phyloP scores from a whole-genome alignment of 2,797 vertebrate genomes.

The Pelochelys cantorii region DNA sequence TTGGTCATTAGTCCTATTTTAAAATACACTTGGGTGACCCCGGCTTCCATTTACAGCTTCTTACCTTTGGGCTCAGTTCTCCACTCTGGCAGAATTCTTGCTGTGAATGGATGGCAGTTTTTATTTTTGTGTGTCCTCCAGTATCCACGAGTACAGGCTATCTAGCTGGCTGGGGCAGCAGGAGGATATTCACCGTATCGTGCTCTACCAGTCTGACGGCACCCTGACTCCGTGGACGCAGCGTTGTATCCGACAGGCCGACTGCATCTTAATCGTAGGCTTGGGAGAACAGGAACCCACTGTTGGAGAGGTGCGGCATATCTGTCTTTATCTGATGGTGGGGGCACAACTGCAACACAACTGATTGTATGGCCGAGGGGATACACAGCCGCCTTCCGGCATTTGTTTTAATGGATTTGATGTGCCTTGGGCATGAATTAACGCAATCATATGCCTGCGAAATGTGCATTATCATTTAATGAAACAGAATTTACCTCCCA shows the following conservation, averaged over 20 bases:
- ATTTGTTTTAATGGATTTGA: neutral
- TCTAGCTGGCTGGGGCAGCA: constrained; percentile 97
- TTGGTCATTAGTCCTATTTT: neutral
- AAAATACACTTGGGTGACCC: neutral
- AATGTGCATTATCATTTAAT: neutral
- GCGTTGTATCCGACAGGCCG: constrained; percentile 94
- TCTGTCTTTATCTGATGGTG: neutral
- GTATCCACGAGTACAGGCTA: constrained; percentile 92
- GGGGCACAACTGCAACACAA: neutral
- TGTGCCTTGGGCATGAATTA: neutral
- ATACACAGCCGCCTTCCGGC: neutral
- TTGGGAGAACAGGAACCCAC: constrained; percentile 93
- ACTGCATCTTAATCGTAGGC: constrained; percentile 94
- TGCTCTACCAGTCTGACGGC: constrained; percentile 93
- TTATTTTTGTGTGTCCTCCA: constrained; percentile 8
- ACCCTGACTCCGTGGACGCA: constrained; percentile 94
- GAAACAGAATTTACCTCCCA: neutral
- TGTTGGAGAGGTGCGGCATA: constrained; percentile 87
- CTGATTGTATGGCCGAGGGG: neutral
- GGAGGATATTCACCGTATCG: constrained; percentile 95
- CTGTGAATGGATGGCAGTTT: fast-evolving
- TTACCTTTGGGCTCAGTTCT: neutral
- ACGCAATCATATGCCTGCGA: neutral
- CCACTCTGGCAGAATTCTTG: neutral
- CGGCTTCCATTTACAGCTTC: neutral